Percentiles rank a stretch among this genome's conserved stretches.
Conservation (phyloP, 2,888 invertebrate species). For the Andrena haemorrhoa region DNA sequence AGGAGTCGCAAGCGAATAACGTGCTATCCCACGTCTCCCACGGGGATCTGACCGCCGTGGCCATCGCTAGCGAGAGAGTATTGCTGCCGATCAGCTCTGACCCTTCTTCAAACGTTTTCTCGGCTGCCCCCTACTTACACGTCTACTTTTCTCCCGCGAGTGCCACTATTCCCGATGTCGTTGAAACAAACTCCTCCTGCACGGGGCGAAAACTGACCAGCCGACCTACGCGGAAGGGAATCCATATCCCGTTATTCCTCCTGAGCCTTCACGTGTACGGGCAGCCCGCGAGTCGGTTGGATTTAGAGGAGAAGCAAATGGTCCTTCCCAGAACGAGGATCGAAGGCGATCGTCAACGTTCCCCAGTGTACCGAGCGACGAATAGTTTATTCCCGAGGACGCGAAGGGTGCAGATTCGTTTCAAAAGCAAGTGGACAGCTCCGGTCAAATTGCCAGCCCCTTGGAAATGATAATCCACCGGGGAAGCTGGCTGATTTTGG, state of each 20-base stretch:
- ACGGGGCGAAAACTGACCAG: conserved; percentile 48
- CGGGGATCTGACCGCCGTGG: conserved; percentile 70
- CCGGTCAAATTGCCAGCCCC: no score
- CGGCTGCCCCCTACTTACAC: conserved; percentile 53
- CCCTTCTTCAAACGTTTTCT: conserved; percentile 70
- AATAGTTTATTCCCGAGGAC: neutral
- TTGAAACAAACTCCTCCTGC: conserved; percentile 70
- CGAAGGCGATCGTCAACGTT: neutral
- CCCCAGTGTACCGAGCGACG: neutral
- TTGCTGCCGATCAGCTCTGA: conserved; percentile 69
- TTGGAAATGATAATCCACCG: no score
- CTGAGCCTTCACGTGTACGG: conserved; percentile 2
- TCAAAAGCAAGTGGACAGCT: no score
- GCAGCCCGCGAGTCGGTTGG: neutral
- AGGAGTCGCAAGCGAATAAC: conserved; percentile 78
- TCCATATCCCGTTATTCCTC: conserved; percentile 43
- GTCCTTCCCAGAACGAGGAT: neutral
- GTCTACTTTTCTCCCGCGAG: conserved; percentile 72
- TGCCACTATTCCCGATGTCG: conserved; percentile 68
- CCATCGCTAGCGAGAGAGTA: conserved; percentile 66
- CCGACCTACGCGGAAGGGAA: conserved; percentile 26
- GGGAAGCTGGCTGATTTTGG: no score
- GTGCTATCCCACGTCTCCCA: conserved; percentile 76
- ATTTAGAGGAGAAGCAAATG: neutral
- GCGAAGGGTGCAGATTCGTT: neutral